Evolutionary conservation across 2,113 vertebrate genomes (phyloP), one percentile per base, ranked within the genome.

Genomic region (Pedionomus torquatus): DNA sequence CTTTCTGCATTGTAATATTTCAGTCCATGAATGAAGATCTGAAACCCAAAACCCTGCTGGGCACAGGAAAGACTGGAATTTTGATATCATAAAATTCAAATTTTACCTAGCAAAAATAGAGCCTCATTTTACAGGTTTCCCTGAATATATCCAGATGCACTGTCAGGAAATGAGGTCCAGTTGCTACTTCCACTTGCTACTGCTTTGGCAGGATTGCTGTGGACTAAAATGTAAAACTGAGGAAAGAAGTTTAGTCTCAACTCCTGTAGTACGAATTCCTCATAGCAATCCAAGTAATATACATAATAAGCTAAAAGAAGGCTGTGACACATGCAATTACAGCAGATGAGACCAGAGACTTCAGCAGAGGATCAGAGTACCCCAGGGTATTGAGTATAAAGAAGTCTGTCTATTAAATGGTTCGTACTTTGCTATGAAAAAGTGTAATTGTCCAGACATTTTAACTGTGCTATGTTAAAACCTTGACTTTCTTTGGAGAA

Each of bases 291-390:
- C 77, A 95, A 95, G 71, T 82, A 94, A 95, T 95, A 69, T 60
- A 61, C 72, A 82, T 91, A 96, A 97, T 92, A 82, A 97, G 51
- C n/a, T 95, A 91, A 95, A 95, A 97, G 84, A 93, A 91, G 84
- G 23, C 91, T 65, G 55, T 97, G 79, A 87, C 84, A 91, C 65
- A 94, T 92, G 58, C 63, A 96, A 91, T 97, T 95, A 96, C 30
- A 93, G 41, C 46, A 94, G 96, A 95, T 96, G 81, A 96, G 65
- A 72, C 71, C 74, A 95, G 95, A 35, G 52, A 83, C 83, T 80
- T 95, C 54, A 28, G 61, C 55, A 93, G 68, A 41, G 82, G 43
- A 93, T 96, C 85, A 88, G 35, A 52, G 28, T 70, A 31, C 86
- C 74, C 76, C 74, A 46, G 43, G 95, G 58, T 82, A 87, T 28